Percentiles rank a stretch among this genome's conserved stretches.
Evolutionary conservation across 2,797 vertebrate species (phyloP).

Genomic region (Tolypeutes matacus): DNA sequence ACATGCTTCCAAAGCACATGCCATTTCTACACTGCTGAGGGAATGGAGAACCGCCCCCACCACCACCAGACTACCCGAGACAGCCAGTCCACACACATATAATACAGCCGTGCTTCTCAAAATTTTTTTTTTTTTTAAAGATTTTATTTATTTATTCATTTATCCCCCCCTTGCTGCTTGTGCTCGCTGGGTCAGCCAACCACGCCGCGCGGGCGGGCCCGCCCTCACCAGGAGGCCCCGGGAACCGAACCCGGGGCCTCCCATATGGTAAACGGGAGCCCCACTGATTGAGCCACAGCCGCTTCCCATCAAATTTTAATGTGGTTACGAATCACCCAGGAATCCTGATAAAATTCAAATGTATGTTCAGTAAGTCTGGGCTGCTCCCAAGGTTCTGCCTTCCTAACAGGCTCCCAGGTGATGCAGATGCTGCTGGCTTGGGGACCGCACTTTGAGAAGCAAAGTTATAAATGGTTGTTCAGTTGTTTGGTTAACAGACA

Average conservation of each 20-base stretch:
- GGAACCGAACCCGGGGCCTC: too few relatives aligned
- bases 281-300: too few relatives aligned
- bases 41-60: not conserved
- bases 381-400: not conserved
- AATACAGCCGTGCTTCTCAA: not conserved
- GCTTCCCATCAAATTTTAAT: too few relatives aligned
- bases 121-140: too few relatives aligned
- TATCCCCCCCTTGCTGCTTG: too few relatives aligned
- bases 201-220: too few relatives aligned
- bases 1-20: not conserved
- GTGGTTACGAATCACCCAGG: not conserved
- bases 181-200: too few relatives aligned
- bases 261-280: too few relatives aligned
- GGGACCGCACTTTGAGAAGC: not conserved
- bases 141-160: too few relatives aligned
- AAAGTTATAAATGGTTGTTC: not conserved
- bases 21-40: not conserved
- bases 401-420: not conserved
- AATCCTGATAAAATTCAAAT: not conserved
- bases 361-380: not conserved
- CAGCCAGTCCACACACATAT: not conserved
- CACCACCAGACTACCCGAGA: not conserved
- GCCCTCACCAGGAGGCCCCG: too few relatives aligned
- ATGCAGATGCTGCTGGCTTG: not conserved
- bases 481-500: not conserved